A percentile compares a stretch with the other conserved stretches of the same genome.
Conservation (phyloP, 2,797 vertebrate genomes). For the Eulemur rubriventer region DNA sequence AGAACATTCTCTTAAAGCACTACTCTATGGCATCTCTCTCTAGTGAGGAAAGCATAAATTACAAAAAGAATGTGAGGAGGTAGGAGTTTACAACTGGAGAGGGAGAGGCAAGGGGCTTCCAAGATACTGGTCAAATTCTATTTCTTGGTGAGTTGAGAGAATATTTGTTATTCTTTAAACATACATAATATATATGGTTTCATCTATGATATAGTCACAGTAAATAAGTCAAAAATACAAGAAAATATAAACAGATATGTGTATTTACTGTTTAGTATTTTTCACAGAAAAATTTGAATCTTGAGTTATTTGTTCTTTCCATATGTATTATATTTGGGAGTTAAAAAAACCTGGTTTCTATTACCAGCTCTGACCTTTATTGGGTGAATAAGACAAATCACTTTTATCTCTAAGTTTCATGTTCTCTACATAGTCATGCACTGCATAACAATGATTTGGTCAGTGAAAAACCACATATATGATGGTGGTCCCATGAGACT, state of each 20-base stretch:
- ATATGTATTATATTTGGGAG: not conserved
- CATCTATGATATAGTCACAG: not conserved
- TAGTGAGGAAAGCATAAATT: not conserved
- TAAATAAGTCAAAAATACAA: not conserved
- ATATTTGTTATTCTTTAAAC: not conserved
- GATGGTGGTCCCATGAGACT: not conserved
- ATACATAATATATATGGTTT: not conserved
- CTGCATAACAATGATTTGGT: not conserved
- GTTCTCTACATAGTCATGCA: not conserved
- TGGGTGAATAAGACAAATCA: slow-evolving; percentile 9
- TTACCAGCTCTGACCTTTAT: slow-evolving; percentile 27
- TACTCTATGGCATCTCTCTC: not conserved
- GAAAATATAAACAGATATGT: not conserved
- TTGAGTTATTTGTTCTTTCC: not conserved
- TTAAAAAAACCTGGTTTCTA: slow-evolving; percentile 7
- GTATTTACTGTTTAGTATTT: not conserved
- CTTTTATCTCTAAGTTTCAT: slow-evolving; percentile 24
- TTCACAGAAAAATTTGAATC: not conserved
- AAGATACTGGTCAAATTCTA: not conserved
- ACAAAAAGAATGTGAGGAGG: not conserved
- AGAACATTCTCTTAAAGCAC: not conserved
- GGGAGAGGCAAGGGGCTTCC: not conserved
- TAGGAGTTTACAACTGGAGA: not conserved
- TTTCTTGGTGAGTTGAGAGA: not conserved
- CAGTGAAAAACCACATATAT: not conserved